Evolutionary conservation across 2,797 vertebrate species (phyloP).

Genomic region (Pelochelys cantorii): DNA sequence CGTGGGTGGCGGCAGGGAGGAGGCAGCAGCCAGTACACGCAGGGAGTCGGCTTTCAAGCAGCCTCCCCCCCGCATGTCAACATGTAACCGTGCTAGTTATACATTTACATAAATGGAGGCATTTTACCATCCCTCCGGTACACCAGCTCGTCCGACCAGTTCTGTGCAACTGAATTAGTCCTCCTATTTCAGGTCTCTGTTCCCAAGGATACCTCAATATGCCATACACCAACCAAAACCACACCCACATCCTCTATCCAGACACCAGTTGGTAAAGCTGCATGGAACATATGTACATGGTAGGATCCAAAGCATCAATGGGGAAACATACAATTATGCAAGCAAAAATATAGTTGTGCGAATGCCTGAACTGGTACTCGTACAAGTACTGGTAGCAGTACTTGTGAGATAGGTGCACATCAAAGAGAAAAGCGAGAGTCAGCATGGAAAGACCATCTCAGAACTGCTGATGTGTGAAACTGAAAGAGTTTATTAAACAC

Average conservation of each 20-base stretch:
- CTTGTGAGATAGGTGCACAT: not conserved
- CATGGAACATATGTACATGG: not conserved
- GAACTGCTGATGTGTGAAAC: not conserved
- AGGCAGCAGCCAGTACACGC: no score
- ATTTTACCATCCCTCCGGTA: no score
- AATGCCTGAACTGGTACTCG: not conserved
- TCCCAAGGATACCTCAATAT: not conserved
- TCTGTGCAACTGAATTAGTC: not conserved
- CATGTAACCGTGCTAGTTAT: no score
- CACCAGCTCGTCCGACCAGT: not conserved
- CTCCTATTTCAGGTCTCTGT: not conserved
- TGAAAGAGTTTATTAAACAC: slow-evolving; percentile 30
- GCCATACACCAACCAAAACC: not conserved
- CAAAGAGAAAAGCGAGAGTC: not conserved
- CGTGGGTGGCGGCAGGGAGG: no score
- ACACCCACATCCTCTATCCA: not conserved
- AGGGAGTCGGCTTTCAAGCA: no score
- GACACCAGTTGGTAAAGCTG: not conserved
- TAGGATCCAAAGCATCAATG: not conserved
- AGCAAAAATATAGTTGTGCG: not conserved
- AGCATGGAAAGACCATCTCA: slow-evolving; percentile 1
- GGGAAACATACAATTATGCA: not conserved
- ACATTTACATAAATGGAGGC: no score
- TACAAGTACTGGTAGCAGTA: not conserved
- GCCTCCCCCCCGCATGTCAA: no score